Evolutionary conservation across 2,888 invertebrate species (phyloP), one percentile per base, ranked within the genome.

Genomic region (Glyphotaelius pellucidus): DNA sequence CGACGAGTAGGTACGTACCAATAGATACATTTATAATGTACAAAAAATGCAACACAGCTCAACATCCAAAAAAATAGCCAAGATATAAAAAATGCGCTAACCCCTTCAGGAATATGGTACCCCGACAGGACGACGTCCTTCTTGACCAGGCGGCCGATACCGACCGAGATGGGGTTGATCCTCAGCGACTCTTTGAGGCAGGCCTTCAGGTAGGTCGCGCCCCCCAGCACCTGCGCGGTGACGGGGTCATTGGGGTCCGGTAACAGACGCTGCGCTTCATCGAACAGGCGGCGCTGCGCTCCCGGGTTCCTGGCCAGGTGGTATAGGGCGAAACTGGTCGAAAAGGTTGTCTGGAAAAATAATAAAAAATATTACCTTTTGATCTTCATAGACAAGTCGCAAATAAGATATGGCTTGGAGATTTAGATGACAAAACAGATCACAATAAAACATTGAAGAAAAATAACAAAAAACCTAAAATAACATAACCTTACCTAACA

Each of bases 101-200:
- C 98, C 93, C 97, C 97, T 95, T 97, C 96, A 12, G 98, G 98
- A 93, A 98, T 97, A 88, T 96, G 95, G 95, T 97, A 98, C 80
- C 97, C 98, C 92, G 97, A 97, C 88, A 99, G 96, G 52, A 97
- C 95, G 2, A 97, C 96, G 94, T 98, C 97, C 89, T 96, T 96
- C 93, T 97, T 97, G 79, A 98, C 95, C 87, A 98, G 96, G 67
- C 99, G 95, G 0, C 98, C 98, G 90, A 98, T 96, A 11, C 99
- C 99, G 91, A 99, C 96, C 0, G 98, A 97, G 47, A 99, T 97
- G 0, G 99, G 99, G 95, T 98, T 97, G 88, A 99, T 94, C 93
- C 99, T 96, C 42, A 98, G 96, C 5, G 97, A 97, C 95, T 99
- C 99, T 94, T 99, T 99, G 1, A 99, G 95, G 93, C 98, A 97